These are phyloP conservation scores for Macrobrachium rosenbergii DNA, from an alignment of 1,140 invertebrate genomes.

Conservation along the genomic window DNA sequence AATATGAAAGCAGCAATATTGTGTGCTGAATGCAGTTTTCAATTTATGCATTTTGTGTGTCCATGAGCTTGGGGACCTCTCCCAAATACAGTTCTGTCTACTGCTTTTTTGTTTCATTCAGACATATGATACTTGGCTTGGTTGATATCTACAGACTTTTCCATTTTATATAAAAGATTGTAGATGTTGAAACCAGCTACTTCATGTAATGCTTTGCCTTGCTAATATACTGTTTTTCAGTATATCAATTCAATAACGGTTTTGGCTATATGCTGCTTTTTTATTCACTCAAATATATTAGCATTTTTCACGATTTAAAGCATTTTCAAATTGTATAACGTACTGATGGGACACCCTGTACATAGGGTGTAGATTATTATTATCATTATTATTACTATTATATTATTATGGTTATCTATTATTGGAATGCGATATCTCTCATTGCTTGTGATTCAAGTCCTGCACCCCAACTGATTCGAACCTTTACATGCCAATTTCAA, in stretches of 20 bases:
- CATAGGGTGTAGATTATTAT: constrained; percentile 35
- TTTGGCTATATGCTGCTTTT: constrained; percentile 51
- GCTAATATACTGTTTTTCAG: constrained; percentile 14
- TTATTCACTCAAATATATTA: constrained; percentile 41
- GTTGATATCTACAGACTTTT: constrained; percentile 39
- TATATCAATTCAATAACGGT: constrained; percentile 33
- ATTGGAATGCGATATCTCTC: constrained; percentile 37
- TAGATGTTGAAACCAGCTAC: constrained; percentile 29
- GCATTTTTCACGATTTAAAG: constrained; percentile 40
- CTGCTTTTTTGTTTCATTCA: constrained; percentile 19
- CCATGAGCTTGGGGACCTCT: constrained; percentile 9
- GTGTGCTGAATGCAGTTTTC: neutral
- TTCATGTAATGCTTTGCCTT: constrained; percentile 37
- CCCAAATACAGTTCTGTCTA: neutral
- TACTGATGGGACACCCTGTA: constrained; percentile 36
- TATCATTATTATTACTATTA: too few relatives aligned
- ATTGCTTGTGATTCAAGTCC: constrained; percentile 41
- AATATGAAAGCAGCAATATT: constrained; percentile 5
- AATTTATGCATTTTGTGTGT: constrained; percentile 7
- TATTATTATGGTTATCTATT: too few relatives aligned
- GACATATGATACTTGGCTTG: constrained; percentile 20
- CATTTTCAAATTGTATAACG: constrained; percentile 43
- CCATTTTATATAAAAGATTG: constrained; percentile 15
- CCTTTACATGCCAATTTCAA: constrained; percentile 48
- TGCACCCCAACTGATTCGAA: constrained; percentile 43